Base-by-base conservation (phyloP, 2,113 vertebrate genomes). In the Rhea pennata region DNA sequence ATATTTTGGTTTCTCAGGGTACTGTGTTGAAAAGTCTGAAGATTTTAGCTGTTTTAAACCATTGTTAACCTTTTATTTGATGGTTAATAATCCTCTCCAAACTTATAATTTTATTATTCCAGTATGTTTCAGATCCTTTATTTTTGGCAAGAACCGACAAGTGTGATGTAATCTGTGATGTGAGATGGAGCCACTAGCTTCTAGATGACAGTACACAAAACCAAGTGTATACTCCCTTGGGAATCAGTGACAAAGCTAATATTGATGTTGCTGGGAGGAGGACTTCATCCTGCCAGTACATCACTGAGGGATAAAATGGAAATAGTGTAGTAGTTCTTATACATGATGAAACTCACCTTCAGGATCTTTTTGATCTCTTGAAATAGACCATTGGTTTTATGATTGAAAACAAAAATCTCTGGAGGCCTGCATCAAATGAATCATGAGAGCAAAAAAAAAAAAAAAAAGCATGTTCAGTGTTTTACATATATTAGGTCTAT, bases 1-100 rank as follows among this genome's bases (percentile, higher is more conserved):
- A 83, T 97, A 91, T 90, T 96, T 96, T 97, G 69, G 53, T 90
- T 97, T 96, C 44, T 91, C 46, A 87, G n/a, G 48, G 64, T 92
- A 70, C 48, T 71, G 44, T 91, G 90, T 87, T 90, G 71, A 90
- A 87, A 96, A 87, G 95, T 94, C 88, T 83, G 62, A 83, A 87
- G 75, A 92, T n/a, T 85, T 79, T 76, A 19, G 69, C 64, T 92
- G 80, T 48, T 96, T 97, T 77, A 93, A 97, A 82, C 50, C 58
- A 36, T 53, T 78, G 27, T 39, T 84, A 77, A 92, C 36, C 76
- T 96, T 95, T 97, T 59, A 71, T 92, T 90, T 3, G 20, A 51
- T 85, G 83, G n/a, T 65, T 81, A 91, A 75, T 42, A 81, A 31
- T 93, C 36, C 77, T 95, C 96, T 92, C 61, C 39, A 85, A 87